Percentiles rank a stretch among this genome's conserved stretches.
phyloP scores from a whole-genome alignment of 2,888 invertebrate species.

The Folsomia candida region DNA sequence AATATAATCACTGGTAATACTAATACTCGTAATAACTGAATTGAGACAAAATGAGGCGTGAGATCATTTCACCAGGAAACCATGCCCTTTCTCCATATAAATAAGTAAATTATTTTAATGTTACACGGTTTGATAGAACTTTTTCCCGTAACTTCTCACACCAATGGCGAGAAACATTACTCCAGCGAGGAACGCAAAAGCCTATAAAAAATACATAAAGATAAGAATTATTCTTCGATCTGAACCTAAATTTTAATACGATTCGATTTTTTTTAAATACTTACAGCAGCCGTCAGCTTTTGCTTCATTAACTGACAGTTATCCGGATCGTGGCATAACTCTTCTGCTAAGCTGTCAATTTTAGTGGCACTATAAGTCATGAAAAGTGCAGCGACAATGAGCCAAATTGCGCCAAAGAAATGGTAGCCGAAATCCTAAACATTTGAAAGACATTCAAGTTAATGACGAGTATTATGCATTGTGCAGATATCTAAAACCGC shows the following conservation, averaged over 20 bases:
- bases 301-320: conserved; percentile 31
- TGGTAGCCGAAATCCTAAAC: conserved; percentile 21
- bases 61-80: too few species aligned
- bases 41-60: too few species aligned
- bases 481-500: too few species aligned
- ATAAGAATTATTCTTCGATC: neutral
- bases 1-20: too few species aligned
- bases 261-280: neutral
- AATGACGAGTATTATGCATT: neutral
- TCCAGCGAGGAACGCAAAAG: neutral
- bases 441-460: neutral
- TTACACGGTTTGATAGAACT: conserved; percentile 6
- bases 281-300: conserved; percentile 53
- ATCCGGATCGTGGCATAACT: neutral
- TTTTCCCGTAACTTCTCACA: neutral
- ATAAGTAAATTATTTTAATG: neutral
- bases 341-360: conserved; percentile 10
- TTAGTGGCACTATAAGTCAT: neutral
- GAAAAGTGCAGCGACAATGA: conserved; percentile 14
- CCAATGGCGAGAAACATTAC: neutral
- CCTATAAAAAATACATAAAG: neutral
- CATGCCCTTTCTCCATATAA: too few species aligned
- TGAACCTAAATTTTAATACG: neutral
- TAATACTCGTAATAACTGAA: too few species aligned
- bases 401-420: conserved; percentile 7